Evolutionary conservation across 1,140 invertebrate genomes (phyloP).

Genomic region (Yoshiicerus persimilis): DNA sequence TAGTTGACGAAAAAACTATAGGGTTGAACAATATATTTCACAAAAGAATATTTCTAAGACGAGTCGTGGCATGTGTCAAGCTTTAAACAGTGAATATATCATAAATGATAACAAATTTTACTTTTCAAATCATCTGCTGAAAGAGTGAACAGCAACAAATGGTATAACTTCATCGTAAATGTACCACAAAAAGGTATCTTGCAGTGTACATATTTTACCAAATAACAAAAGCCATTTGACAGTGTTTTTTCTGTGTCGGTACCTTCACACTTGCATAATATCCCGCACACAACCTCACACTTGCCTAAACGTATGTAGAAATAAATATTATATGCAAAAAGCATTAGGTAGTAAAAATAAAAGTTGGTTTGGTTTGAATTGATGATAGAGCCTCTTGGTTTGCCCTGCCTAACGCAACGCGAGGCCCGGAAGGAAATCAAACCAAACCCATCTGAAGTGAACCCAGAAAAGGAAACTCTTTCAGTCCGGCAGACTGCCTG

Average conservation of each 20-base stretch:
- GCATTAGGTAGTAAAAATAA: background rate
- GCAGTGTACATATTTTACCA: background rate
- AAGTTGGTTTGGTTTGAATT: background rate
- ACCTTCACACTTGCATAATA: too few species aligned
- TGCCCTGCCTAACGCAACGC: background rate
- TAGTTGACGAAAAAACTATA: too few species aligned
- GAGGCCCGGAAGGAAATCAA: constrained; percentile 1
- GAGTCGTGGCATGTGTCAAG: too few species aligned
- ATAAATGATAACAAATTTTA: background rate
- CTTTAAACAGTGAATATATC: too few species aligned
- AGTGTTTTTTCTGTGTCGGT: too few species aligned
- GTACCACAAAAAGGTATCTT: background rate
- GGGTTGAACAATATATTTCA: too few species aligned
- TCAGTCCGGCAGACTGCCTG: background rate
- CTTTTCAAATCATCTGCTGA: background rate
- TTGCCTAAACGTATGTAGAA: background rate
- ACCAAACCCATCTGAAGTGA: constrained; percentile 18
- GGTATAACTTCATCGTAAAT: background rate
- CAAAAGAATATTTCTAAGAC: too few species aligned
- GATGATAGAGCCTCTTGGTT: background rate
- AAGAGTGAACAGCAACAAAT: too few species aligned
- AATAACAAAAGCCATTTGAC: background rate
- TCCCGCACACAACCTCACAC: too few species aligned
- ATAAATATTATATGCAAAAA: background rate
- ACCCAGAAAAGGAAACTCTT: constrained; percentile 8